Evolutionary conservation across 2,888 invertebrate species (phyloP), one percentile per base, ranked within the genome.

Genomic region (Aporophyla nigra): DNA sequence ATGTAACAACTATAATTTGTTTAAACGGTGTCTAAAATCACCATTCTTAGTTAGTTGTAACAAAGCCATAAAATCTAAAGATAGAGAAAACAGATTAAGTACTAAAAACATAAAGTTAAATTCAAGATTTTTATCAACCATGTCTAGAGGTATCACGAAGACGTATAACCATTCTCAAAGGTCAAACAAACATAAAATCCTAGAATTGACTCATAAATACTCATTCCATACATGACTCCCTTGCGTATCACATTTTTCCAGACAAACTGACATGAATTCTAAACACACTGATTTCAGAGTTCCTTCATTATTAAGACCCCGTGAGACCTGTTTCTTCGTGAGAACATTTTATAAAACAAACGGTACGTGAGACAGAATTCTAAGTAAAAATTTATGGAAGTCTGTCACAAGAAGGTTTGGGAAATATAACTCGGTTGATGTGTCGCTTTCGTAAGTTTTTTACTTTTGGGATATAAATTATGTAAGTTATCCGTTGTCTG

Each of bases 201-300:
- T 24, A 24, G 14, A 69, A 76, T 14, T 76, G 40, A 65, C 27
- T 66, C 59, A 69, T 75, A 74, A 53, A 79, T 59, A 81, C 27
- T 65, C 43, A 53, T 54, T 14, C 21, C 51, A 62, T 46, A 49
- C 21, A 66, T 46, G 58, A 24, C 40, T 82, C 83, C 73, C 78
- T 24, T 5, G 43, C 53, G 72, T 16, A 59, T 59, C 62, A 74
- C 73, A 78, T 51, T 78, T 65, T 67, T 70, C 49, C 46, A 68
- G 24, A 40, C 68, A 61, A 67, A 71, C 58, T 61, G 66, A 24
- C 51, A 71, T 68, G 74, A 79, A 79, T 86, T 40, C 68, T 27
- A 72, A 67, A 59, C 54, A 65, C 74, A 66, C 74, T 65, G 74
- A 85, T 78, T 84, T 78, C 76, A 71, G n/a, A 83, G 46, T 51